These are phyloP conservation scores for Ophion ellenae DNA, from an alignment of 2,888 invertebrate species.

Conservation along the genomic window DNA sequence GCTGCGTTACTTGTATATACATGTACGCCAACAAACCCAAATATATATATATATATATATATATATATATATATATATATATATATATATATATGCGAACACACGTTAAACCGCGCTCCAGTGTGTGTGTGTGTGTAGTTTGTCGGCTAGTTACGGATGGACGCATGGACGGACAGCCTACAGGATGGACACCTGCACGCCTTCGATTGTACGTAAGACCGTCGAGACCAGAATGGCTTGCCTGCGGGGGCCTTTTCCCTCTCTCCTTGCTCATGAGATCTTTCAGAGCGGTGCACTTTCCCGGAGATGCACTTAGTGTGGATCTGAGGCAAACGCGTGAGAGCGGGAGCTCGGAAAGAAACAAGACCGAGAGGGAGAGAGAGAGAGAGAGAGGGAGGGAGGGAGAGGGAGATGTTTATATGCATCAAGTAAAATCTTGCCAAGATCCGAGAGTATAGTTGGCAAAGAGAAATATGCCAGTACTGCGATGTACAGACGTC, in stretches of 20 bases:
- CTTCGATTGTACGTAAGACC: constrained; percentile 79
- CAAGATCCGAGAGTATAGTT: constrained; percentile 27
- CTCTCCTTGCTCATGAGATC: constrained; percentile 45
- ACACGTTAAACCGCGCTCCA: neutral
- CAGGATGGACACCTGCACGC: constrained; percentile 80
- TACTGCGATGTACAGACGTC: constrained; percentile 28
- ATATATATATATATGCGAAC: too few species aligned
- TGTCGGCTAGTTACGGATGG: constrained; percentile 68
- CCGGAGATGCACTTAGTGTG: constrained; percentile 48
- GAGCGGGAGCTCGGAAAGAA: constrained; percentile 32
- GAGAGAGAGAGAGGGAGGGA: constrained; percentile 26
- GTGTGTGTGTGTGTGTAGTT: constrained; percentile 7
- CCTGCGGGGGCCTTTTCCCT: constrained; percentile 60
- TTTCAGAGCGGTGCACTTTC: constrained; percentile 37
- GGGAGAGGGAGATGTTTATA: constrained; percentile 36
- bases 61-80: too few species aligned
- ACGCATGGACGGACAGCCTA: constrained; percentile 70
- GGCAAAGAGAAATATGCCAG: constrained; percentile 41
- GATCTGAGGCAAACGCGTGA: constrained; percentile 50
- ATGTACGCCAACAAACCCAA: too few species aligned
- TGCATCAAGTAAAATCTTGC: constrained; percentile 25
- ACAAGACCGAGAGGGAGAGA: constrained; percentile 30
- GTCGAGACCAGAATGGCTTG: constrained; percentile 55
- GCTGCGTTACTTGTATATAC: neutral
- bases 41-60: too few species aligned